A percentile compares a stretch with the other conserved stretches of the same genome.
Conservation (phyloP, 2,797 vertebrate species). For the Phoeniculus purpureus region DNA sequence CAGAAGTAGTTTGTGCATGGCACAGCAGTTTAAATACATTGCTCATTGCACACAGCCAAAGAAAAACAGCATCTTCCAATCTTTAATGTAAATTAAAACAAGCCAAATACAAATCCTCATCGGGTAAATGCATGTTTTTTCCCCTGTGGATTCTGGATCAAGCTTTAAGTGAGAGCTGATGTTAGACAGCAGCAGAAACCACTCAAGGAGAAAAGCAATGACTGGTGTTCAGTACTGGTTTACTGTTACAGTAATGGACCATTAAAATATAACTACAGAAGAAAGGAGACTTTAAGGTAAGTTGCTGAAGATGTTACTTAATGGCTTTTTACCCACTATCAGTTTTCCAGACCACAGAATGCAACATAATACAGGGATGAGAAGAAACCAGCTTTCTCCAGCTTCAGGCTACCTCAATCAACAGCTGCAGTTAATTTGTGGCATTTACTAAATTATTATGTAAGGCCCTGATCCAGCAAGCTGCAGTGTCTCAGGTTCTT, state of each 20-base stretch:
- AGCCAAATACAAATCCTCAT: background rate
- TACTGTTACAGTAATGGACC: background rate
- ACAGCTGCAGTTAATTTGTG: background rate
- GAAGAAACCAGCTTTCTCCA: background rate
- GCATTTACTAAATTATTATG: background rate
- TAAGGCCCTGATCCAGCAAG: background rate
- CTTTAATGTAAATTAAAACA: background rate
- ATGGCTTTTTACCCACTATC: background rate
- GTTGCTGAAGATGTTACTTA: background rate
- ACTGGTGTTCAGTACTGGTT: background rate
- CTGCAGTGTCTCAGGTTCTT: background rate
- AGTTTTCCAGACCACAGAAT: background rate
- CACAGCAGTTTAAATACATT: constrained; percentile 1
- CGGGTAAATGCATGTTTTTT: background rate
- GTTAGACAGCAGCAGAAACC: background rate
- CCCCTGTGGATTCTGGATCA: constrained; percentile 20
- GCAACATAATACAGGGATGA: background rate
- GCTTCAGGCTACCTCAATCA: background rate
- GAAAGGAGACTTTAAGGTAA: background rate
- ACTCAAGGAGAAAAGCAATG: background rate
- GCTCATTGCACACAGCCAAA: background rate
- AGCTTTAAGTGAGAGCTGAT: constrained; percentile 23
- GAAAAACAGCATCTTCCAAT: background rate
- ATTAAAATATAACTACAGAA: background rate
- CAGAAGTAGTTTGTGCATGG: background rate